These are phyloP conservation scores for Tetanocera ferruginea DNA, from an alignment of 2,888 invertebrate species.

Conservation along the genomic window DNA sequence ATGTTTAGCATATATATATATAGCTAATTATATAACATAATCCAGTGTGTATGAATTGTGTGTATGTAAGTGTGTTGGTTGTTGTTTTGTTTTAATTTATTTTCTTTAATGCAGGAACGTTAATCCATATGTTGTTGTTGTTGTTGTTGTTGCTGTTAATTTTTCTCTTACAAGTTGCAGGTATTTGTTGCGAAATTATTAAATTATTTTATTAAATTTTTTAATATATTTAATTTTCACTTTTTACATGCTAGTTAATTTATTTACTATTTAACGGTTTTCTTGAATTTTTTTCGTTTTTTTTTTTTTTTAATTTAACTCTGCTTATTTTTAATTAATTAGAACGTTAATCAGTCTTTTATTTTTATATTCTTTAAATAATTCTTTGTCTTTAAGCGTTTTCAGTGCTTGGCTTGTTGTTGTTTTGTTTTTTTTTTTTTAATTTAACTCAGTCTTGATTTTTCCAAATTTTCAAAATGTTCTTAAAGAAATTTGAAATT, in stretches of 20 bases:
- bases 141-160: conserved; percentile 52
- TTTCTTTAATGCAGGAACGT: conserved; percentile 61
- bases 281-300: not conserved
- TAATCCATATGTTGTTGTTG: conserved; percentile 63
- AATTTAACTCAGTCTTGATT: conserved; percentile 34
- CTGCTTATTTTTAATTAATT: conserved; percentile 20
- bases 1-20: conserved; percentile 45
- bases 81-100: conserved; percentile 40
- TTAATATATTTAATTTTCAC: not conserved
- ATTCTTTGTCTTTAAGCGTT: conserved; percentile 17
- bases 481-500: not conserved
- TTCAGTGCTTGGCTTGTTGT: conserved; percentile 12
- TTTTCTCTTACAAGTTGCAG: conserved; percentile 45
- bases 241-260: not conserved
- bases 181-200: conserved; percentile 55
- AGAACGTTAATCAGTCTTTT: conserved; percentile 43
- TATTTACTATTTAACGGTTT: conserved; percentile 20
- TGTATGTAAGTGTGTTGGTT: conserved; percentile 45
- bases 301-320: conserved; percentile 9
- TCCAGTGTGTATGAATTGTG: conserved; percentile 40
- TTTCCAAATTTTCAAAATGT: conserved; percentile 19
- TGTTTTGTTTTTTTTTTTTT: conserved; percentile 28
- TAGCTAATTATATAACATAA: conserved; percentile 12
- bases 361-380: conserved; percentile 26
- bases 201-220: conserved; percentile 8